Percentiles rank a stretch among this genome's conserved stretches.
These are phyloP conservation scores for Limnodromus scolopaceus DNA, from an alignment of 2,797 vertebrate species.

Conservation along the genomic window DNA sequence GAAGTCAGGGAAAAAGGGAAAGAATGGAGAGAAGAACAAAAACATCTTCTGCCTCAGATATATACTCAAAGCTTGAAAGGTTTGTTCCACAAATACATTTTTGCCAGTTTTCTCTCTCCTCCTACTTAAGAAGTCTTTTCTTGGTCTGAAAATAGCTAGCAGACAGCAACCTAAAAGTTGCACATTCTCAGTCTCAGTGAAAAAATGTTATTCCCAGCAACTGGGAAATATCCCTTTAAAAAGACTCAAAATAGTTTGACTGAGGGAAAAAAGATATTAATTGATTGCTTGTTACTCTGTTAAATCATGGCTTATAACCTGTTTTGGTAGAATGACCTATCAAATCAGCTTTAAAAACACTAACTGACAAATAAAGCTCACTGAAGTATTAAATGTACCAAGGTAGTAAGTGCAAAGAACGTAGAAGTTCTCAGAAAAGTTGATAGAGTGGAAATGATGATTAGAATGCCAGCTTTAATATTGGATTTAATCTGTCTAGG, in stretches of 20 bases:
- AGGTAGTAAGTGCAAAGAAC: not conserved
- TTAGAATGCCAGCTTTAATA: not conserved
- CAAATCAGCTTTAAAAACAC: not conserved
- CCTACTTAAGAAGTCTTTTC: not conserved
- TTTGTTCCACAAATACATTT: not conserved
- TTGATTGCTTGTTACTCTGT: not conserved
- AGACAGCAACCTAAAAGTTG: not conserved
- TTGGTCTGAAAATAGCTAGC: not conserved
- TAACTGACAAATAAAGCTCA: not conserved
- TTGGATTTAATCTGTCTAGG: not conserved
- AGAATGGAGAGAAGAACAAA: not conserved
- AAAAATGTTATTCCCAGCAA: not conserved
- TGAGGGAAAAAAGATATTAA: not conserved
- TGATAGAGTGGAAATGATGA: not conserved
- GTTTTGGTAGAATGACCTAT: not conserved
- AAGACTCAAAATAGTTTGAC: not conserved
- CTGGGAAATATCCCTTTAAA: not conserved
- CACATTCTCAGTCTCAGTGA: not conserved
- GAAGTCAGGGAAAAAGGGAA: rapidly evolving
- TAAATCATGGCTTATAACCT: not conserved
- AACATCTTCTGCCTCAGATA: not conserved
- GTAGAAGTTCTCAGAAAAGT: not conserved
- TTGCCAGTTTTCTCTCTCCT: not conserved
- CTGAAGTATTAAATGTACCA: not conserved
- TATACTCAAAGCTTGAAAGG: not conserved